Evolutionary conservation across 2,888 invertebrate species (phyloP).

Genomic region (Nycteola revayana): DNA sequence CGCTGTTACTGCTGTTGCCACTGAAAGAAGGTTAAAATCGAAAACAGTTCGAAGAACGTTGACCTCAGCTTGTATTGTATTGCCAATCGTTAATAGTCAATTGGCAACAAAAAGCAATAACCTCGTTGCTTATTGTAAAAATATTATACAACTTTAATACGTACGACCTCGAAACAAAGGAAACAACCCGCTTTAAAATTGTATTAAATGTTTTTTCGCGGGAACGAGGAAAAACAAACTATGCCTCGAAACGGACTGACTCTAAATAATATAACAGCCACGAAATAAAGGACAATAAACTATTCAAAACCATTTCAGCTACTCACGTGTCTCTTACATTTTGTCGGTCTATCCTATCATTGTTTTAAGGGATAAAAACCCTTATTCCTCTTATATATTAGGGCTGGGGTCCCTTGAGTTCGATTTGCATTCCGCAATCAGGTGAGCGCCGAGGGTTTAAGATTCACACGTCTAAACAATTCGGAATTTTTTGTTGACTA

Average conservation of each 20-base stretch:
- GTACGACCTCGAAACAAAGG: too few relatives aligned
- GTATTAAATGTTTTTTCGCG: constrained; percentile 5
- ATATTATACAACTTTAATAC: too few relatives aligned
- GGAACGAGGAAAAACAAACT: constrained; percentile 25
- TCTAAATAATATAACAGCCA: constrained; percentile 46
- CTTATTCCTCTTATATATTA: constrained; percentile 48
- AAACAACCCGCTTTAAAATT: too few relatives aligned
- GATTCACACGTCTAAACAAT: constrained; percentile 54
- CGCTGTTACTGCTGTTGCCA: too few relatives aligned
- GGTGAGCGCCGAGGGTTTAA: constrained; percentile 59
- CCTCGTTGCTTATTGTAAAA: too few relatives aligned
- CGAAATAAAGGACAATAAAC: constrained; percentile 55
- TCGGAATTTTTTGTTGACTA: constrained; percentile 50
- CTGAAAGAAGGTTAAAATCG: too few relatives aligned
- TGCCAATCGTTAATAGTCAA: too few relatives aligned
- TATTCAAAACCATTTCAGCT: constrained; percentile 55
- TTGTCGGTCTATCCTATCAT: constrained; percentile 32
- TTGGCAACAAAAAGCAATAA: too few relatives aligned
- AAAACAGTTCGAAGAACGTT: too few relatives aligned
- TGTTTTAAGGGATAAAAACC: constrained; percentile 44
- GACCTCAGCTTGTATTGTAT: too few relatives aligned
- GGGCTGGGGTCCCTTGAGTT: constrained; percentile 46
- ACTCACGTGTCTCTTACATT: constrained; percentile 51
- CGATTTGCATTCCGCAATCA: constrained; percentile 62
- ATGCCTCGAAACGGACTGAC: constrained; percentile 28